These are phyloP conservation scores for Oscheius sp. DNA, from an alignment of 2,888 invertebrate genomes.

Conservation along the genomic window DNA sequence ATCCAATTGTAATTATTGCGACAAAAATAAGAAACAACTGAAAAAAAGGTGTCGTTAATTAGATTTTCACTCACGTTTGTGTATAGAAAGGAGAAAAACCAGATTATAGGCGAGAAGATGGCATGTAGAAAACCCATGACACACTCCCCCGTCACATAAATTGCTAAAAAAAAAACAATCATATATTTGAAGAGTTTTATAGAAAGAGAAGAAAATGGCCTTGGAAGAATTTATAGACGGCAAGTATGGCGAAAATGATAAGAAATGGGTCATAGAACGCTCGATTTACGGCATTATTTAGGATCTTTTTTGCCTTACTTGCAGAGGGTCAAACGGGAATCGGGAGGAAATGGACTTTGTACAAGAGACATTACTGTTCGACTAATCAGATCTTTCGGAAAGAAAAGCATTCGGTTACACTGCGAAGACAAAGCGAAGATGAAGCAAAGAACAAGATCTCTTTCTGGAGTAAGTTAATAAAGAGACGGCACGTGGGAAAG, in stretches of 20 bases:
- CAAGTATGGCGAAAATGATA: background rate
- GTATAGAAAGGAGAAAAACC: constrained; percentile 43
- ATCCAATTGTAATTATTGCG: constrained; percentile 36
- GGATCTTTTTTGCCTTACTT: too few species aligned
- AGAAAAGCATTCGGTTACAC: background rate
- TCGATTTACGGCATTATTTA: too few species aligned
- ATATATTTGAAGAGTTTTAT: background rate
- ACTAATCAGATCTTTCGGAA: background rate
- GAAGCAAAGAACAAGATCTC: background rate
- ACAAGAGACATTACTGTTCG: background rate
- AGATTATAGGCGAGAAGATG: constrained; percentile 44
- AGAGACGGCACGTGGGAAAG: constrained; percentile 9
- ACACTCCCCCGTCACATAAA: background rate
- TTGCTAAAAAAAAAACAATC: too few species aligned
- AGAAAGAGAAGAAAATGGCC: background rate
- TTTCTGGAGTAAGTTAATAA: background rate
- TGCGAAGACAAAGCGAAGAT: background rate
- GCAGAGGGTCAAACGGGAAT: too few species aligned
- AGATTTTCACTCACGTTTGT: constrained; percentile 41
- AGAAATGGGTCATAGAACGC: background rate
- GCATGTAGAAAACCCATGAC: constrained; percentile 43
- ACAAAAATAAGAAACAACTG: constrained; percentile 45
- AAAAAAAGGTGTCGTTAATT: constrained; percentile 4
- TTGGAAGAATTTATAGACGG: background rate
- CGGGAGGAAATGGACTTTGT: background rate